phyloP scores from a whole-genome alignment of 2,888 invertebrate genomes.

The Machimus atricapillus region DNA sequence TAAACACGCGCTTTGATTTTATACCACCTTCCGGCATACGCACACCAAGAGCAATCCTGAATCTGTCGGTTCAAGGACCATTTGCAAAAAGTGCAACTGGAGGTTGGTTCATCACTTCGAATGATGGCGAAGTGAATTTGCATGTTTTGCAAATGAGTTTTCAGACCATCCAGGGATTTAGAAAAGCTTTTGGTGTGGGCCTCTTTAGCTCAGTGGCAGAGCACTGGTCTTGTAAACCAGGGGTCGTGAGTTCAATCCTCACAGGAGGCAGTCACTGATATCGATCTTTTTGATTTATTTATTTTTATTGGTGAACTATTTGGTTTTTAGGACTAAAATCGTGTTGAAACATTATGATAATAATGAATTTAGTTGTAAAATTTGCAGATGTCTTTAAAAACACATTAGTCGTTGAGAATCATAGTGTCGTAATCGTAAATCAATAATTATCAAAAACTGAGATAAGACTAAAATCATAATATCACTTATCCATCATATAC shows the following conservation, averaged over 20 bases:
- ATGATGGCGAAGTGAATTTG: not conserved
- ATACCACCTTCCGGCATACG: not conserved
- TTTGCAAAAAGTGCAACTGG: not conserved
- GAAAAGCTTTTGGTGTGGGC: not conserved
- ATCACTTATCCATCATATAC: too few relatives aligned
- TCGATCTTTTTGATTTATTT: too few relatives aligned
- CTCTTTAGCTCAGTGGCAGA: conserved; percentile 79
- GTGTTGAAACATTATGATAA: too few relatives aligned
- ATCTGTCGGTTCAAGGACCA: not conserved
- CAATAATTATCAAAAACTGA: too few relatives aligned
- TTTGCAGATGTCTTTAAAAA: too few relatives aligned
- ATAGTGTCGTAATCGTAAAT: too few relatives aligned
- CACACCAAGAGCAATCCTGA: not conserved
- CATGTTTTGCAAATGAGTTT: not conserved
- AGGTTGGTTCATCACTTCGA: not conserved
- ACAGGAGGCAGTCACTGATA: conserved; percentile 73
- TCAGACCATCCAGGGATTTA: not conserved
- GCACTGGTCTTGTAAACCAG: conserved; percentile 93
- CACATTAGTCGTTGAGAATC: too few relatives aligned
- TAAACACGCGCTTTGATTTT: not conserved
- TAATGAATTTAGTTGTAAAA: too few relatives aligned
- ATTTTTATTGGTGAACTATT: too few relatives aligned
- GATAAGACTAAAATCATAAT: too few relatives aligned
- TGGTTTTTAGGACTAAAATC: too few relatives aligned
- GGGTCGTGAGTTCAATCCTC: conserved; percentile 92